phyloP scores from a whole-genome alignment of 2,888 invertebrate genomes.

The Chalcosyrphus nemorum region DNA sequence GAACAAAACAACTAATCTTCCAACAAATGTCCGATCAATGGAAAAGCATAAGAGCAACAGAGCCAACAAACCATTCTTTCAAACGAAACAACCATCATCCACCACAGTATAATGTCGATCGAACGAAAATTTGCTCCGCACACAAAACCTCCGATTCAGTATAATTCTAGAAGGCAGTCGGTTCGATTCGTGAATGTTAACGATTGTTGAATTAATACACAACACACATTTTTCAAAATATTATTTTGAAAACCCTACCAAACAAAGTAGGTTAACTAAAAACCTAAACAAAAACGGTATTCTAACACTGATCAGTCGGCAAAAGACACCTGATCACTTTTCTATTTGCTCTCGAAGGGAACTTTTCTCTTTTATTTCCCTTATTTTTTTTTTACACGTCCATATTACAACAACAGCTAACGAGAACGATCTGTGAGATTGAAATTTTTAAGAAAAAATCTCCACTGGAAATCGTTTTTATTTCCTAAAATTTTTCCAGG shows the following conservation, averaged over 20 bases:
- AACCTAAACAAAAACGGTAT: neutral
- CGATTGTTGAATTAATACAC: constrained; percentile 62
- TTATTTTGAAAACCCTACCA: constrained; percentile 44
- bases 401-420: constrained; percentile 1
- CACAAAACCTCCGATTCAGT: constrained; percentile 45
- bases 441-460: no score
- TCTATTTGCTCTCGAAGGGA: constrained; percentile 17
- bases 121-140: constrained; percentile 27
- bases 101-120: constrained; percentile 16
- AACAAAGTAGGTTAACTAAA: constrained; percentile 7
- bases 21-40: neutral
- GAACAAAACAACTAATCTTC: constrained; percentile 10
- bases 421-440: constrained; percentile 54
- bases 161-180: constrained; percentile 64
- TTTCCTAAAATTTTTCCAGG: constrained; percentile 31
- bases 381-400: neutral
- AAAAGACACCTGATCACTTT: constrained; percentile 6
- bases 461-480: constrained; percentile 32
- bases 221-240: constrained; percentile 15
- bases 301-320: constrained; percentile 17
- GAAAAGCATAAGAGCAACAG: neutral
- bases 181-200: constrained; percentile 62
- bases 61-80: neutral
- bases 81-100: constrained; percentile 48
- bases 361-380: constrained; percentile 37